Base-by-base conservation (phyloP, 2,113 vertebrate genomes). In the Sclerurus mexicanus region DNA sequence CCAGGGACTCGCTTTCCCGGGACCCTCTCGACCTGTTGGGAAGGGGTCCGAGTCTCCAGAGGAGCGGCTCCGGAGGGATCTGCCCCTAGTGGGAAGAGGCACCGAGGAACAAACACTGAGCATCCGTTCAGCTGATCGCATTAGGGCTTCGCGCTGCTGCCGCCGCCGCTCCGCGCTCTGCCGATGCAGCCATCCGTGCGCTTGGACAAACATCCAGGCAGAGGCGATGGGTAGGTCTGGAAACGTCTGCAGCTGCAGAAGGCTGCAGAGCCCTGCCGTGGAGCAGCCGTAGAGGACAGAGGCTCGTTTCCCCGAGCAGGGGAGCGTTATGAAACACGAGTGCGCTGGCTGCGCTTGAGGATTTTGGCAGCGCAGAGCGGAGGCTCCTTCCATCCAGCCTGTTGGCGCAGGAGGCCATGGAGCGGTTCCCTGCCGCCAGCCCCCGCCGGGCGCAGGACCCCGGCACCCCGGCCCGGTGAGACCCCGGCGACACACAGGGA, bases 61-160 rank as follows among this genome's bases (percentile, higher is more conserved):
- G 89, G 71, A 76, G 85, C 62, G 28, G 76, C 72, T 66, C 66
- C 19, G 28, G 46, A 39, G 77, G 80, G 85, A 72, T 63, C 83
- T 92, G 93, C 95, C 90, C 72, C 86, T 59, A 53, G 85, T 2
- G 94, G 88, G 83, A 92, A 87, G 79, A 63, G 90, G 78, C 81
- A 52, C 81, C 4, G 55, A 33, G 64, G 6, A 42, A 30, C 72
- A 60, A 64, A 50, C 60, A 14, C 58, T 64, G 53, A 84, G 86
- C 90, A 86, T 74, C 86, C 69, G 42, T 55, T 74, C 78, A 37
- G 85, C 87, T 53, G 67, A 78, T 72, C 79, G 66, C 86, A 17
- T 20, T 16, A 12, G 88, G 67, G 47, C 64, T 59, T 31, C 64
- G 5, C 28, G 27, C 85, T 9, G 76, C 92, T 10, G 79, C 85